Base-by-base conservation (phyloP, 2,888 invertebrate genomes). In the Phengaris arion region DNA sequence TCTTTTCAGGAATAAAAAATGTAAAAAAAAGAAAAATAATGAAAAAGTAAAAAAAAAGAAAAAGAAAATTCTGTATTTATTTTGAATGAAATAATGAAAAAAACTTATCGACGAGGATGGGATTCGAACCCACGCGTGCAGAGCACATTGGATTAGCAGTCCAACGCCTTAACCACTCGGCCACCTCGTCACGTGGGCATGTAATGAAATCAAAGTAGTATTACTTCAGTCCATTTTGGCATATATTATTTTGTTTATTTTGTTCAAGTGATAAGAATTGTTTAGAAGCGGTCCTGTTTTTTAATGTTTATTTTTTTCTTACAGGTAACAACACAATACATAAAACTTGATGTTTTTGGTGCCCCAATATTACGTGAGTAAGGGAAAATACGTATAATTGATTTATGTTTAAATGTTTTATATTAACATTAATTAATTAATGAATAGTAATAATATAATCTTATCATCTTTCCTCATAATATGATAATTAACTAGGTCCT, bases 81-180 rank as follows among this genome's bases (percentile, higher is more conserved):
- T 9, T 12, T 4, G 10, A 12, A 52, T 10, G 59, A 4, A 59
- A 15, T 59, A 59, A 10, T 2, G 12, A n/a, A 48, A n/a, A 72
- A 70, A 72, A 72, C 8, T 1, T 7, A 10, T 83, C 95, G 95
- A 95, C 95, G 95, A 95, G 95, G 96, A 96, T 96, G 96, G 95
- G 96, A 96, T 96, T 95, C 96, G 95, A 96, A 96, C 96, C 96
- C 96, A 96, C 96, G 96, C 96, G 96, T 95, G 96, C 95, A 96
- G 95, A 96, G 95, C 96, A 95, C 96, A 96, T 96, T 96, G 96
- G 96, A 96, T 96, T 96, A 96, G 96, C 96, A 96, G 96, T 96
- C 96, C 96, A 96, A 96, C 96, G 96, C 96, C 96, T 96, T 96
- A 96, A 96, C 96, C 96, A 96, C 96, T 96, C 96, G 96, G 96